Evolutionary conservation across 2,113 vertebrate genomes (phyloP).

Genomic region (Mus spicilegus): DNA sequence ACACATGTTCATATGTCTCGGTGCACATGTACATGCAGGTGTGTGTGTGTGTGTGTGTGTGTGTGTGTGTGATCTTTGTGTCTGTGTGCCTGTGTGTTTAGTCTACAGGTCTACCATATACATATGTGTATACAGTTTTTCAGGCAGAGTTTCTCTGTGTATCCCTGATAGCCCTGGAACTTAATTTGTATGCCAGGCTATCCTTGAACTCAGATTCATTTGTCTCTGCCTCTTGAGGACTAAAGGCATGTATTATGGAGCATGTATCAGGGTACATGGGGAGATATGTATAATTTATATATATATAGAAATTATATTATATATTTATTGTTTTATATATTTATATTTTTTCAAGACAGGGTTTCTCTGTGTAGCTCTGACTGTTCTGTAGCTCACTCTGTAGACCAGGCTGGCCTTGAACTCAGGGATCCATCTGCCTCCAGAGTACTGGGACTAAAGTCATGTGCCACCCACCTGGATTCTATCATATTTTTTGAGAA

Average conservation of each 20-base stretch:
- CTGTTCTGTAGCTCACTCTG: neutral
- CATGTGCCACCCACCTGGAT: no score
- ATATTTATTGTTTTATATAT: no score
- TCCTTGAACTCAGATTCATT: neutral
- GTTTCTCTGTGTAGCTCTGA: no score
- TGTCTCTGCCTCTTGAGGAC: neutral
- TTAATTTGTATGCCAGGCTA: neutral
- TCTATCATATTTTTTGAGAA: neutral
- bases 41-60: neutral
- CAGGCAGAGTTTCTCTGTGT: neutral
- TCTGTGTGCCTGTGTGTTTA: neutral
- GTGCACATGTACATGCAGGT: neutral
- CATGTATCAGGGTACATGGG: no score
- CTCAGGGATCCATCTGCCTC: neutral
- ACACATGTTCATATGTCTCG: neutral
- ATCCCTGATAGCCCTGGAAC: neutral
- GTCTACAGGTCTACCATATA: neutral
- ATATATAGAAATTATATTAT: no score
- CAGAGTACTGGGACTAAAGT: neutral
- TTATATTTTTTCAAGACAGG: no score
- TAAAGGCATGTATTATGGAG: neutral
- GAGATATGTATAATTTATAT: neutral
- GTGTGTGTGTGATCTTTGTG: neutral
- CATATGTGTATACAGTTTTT: neutral
- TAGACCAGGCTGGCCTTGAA: neutral